Evolutionary conservation across 2,113 vertebrate genomes (phyloP).

Genomic region (Ictalurus punctatus): DNA sequence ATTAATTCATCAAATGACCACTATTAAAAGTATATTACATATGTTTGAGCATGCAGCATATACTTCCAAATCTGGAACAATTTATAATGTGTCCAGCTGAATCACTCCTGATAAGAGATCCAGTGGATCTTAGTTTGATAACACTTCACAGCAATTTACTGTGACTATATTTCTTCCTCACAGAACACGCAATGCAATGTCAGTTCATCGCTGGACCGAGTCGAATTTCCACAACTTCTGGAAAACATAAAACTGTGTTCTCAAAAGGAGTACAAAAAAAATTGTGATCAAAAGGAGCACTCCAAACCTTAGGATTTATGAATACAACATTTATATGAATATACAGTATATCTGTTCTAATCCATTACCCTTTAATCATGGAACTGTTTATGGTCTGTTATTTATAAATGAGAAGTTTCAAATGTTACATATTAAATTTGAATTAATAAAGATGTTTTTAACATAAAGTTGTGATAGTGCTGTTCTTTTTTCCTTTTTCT

Average conservation of each 20-base stretch:
- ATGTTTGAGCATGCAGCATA: neutral
- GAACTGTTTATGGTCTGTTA: neutral
- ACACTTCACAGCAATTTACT: neutral
- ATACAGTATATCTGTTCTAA: neutral
- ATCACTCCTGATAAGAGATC: neutral
- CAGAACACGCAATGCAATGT: neutral
- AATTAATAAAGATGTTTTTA: neutral
- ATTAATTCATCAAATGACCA: neutral
- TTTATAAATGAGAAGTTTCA: neutral
- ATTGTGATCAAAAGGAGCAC: neutral
- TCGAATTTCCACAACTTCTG: neutral
- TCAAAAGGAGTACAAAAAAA: neutral
- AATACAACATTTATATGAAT: neutral
- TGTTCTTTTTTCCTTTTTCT: neutral
- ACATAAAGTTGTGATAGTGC: neutral
- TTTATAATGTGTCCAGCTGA: neutral
- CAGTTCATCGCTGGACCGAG: neutral
- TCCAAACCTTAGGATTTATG: neutral
- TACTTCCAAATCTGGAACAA: neutral
- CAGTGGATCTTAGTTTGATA: neutral
- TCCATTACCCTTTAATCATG: neutral
- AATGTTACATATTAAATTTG: neutral
- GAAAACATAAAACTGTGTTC: neutral
- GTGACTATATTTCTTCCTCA: neutral
- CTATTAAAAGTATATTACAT: neutral